These are phyloP conservation scores for Argya squamiceps DNA, from an alignment of 2,797 vertebrate species.

Conservation along the genomic window DNA sequence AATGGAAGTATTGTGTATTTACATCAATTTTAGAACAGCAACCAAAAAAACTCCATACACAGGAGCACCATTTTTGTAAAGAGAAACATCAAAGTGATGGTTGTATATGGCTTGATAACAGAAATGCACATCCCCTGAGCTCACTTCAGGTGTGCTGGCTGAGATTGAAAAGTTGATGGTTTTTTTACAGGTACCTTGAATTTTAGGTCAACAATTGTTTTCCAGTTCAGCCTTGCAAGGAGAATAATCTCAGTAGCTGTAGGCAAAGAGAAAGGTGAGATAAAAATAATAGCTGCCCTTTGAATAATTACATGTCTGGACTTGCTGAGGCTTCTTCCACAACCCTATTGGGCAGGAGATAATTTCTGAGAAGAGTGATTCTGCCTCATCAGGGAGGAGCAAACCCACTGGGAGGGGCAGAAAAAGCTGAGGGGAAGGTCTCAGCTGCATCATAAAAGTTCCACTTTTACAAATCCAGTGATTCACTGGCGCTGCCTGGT, in stretches of 20 bases:
- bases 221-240: background rate
- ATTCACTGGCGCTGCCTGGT: slow-evolving; percentile 9
- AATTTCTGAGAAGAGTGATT: background rate
- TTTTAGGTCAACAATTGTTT: background rate
- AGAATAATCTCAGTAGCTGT: background rate
- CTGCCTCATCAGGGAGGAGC: background rate
- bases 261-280: background rate
- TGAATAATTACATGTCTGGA: background rate
- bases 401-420: background rate
- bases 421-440: background rate
- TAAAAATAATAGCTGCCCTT: background rate
- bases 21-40: background rate
- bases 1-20: background rate
- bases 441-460: background rate
- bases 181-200: background rate
- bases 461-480: background rate
- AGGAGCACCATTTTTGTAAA: background rate
- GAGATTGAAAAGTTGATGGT: background rate
- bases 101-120: background rate
- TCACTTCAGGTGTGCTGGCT: background rate
- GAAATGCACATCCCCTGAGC: background rate
- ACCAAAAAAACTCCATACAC: rapidly evolving
- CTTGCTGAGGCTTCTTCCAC: background rate
- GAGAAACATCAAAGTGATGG: background rate
- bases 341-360: background rate